These are phyloP conservation scores for Lytechinus pictus DNA, from an alignment of 35 echinoderm and acorn worm genomes.

Conservation along the genomic window DNA sequence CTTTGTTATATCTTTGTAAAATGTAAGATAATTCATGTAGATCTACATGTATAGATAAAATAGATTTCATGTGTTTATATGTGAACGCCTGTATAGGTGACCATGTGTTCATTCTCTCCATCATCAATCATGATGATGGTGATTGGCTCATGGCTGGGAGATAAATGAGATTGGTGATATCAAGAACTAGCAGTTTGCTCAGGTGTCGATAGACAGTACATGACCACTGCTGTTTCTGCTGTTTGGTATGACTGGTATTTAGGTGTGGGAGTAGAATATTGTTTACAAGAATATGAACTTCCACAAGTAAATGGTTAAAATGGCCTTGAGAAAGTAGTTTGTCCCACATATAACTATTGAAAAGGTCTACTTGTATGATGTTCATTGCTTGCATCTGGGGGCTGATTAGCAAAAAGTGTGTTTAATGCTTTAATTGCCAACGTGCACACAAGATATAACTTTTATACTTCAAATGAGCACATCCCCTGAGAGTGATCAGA, in stretches of 20 bases:
- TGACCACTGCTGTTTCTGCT: neutral
- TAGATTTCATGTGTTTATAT: too few relatives aligned
- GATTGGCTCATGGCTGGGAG: neutral
- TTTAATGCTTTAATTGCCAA: neutral
- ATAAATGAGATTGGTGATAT: neutral
- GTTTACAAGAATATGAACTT: neutral
- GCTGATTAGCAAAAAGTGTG: neutral
- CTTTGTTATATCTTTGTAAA: neutral
- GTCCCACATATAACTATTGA: too few relatives aligned
- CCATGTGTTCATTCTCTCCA: neutral
- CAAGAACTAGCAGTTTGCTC: neutral
- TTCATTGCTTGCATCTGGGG: too few relatives aligned
- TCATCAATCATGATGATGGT: neutral
- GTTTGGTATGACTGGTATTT: constrained; percentile 8
- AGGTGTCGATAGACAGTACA: neutral
- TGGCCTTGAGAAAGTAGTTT: too few relatives aligned
- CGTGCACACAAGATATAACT: too few relatives aligned
- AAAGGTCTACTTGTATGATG: too few relatives aligned
- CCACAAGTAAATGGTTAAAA: neutral
- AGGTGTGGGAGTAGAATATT: neutral
- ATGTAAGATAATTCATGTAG: neutral
- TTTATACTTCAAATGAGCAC: too few relatives aligned
- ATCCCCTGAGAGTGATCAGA: too few relatives aligned
- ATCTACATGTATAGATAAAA: too few relatives aligned
- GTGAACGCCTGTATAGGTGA: neutral